These are phyloP conservation scores for Candoia aspera DNA, from an alignment of 2,113 vertebrate species.

Conservation along the genomic window DNA sequence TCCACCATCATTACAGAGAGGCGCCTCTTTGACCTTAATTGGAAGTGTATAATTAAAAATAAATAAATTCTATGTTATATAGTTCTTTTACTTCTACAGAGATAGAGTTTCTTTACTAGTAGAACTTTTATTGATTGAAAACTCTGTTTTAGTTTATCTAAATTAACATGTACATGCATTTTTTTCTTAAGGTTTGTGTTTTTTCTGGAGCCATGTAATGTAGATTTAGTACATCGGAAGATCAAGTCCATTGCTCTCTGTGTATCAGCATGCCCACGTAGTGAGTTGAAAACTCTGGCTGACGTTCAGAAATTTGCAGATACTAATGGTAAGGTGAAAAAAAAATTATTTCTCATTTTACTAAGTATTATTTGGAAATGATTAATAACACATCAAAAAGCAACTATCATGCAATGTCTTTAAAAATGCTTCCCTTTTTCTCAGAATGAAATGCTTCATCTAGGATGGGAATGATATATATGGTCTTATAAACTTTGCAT, in stretches of 20 bases:
- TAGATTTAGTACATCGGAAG: slow-evolving; percentile 90
- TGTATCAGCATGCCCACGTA: slow-evolving; percentile 87
- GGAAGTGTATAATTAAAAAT: neutral
- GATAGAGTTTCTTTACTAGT: neutral
- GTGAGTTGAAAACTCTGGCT: slow-evolving; percentile 84
- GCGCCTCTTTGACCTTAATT: neutral
- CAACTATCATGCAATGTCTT: neutral
- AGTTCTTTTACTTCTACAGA: neutral
- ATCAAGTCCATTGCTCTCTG: slow-evolving; percentile 94
- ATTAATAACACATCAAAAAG: neutral
- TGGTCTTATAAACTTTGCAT: neutral
- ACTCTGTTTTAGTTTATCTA: neutral
- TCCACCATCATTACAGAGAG: neutral
- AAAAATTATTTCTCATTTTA: neutral
- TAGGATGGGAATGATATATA: neutral
- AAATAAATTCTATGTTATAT: neutral
- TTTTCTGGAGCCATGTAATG: slow-evolving; percentile 96
- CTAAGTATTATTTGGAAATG: neutral
- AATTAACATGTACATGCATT: slow-evolving; percentile 10
- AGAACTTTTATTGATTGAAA: slow-evolving; percentile 15
- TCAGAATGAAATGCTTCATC: neutral
- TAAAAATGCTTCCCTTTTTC: neutral
- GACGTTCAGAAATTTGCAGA: slow-evolving; percentile 93
- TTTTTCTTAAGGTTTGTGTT: slow-evolving; percentile 86
- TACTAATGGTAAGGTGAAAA: slow-evolving; percentile 83